Evolutionary conservation across 2,888 invertebrate genomes (phyloP), one percentile per base, ranked within the genome.

Genomic region (Cryptosula pallasiana): DNA sequence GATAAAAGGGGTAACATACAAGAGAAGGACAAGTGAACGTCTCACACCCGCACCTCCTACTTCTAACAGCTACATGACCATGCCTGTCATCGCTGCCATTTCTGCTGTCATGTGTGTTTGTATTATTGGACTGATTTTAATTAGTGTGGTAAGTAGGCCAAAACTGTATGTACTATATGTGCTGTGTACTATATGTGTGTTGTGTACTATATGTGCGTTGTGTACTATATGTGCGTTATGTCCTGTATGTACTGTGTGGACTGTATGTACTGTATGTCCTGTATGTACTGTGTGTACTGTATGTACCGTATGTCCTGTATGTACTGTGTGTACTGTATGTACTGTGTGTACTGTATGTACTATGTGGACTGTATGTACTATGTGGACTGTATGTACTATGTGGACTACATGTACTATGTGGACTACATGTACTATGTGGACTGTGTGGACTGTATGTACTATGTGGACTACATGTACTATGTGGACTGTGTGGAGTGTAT

Each of bases 71-170:
- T 13, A 20, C 20, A 13, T 45, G 45, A 45, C 45, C 45, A 13
- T 45, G 45, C 45, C 63, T 13, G 27, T 34, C 20, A 63, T 63
- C 13, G 63, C 25, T 25, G 63, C 34, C 32, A 63, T 63, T 9
- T 63, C 63, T 32, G 63, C 63, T 63, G 63, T 63, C 16, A 63
- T 63, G 32, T 27, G 25, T 13, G 34, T 63, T 13, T 63, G 63
- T 27, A 63, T 63, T 63, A 63, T 63, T 32, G 63, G 63, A 27
- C 63, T 63, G 9, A n/a, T 32, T 32, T 29, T 63, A 25, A 63
- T 63, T 27, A 63, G 63, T 63, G 63, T 63, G 27, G 63, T 63
- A n/a, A 63, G 63, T 63, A 57, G 3, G 5, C n/a, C n/a, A 5
- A 57, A 5, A 23, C 13, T 57, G 5, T 16, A 57, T 23, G 5